phyloP scores from a whole-genome alignment of 1,140 invertebrate species.

The Platyura marginata region DNA sequence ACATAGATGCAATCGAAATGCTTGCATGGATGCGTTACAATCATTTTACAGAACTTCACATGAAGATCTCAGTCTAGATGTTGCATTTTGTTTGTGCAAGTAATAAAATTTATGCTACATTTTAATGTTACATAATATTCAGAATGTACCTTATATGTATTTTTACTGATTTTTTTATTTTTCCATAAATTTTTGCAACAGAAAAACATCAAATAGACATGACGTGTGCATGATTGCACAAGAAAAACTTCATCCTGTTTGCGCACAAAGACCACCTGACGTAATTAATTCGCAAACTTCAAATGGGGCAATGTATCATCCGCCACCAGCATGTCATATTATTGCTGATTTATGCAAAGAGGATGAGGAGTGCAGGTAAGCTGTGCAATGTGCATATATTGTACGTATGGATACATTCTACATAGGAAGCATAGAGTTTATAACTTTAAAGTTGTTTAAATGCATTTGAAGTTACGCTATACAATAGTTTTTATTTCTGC shows the following conservation, averaged over 20 bases:
- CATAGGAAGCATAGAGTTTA: no score
- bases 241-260: conserved; percentile 70
- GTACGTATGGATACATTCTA: no score
- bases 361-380: conserved; percentile 51
- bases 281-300: conserved; percentile 27
- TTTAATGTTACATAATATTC: not conserved
- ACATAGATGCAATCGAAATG: conserved; percentile 54
- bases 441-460: no score
- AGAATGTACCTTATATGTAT: no score
- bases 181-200: conserved; percentile 24
- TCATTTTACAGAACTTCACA: conserved; percentile 63
- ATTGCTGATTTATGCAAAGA: conserved; percentile 60
- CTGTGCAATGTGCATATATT: no score
- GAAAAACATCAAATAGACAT: conserved; percentile 61
- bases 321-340: conserved; percentile 59
- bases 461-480: no score
- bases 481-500: no score
- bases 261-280: conserved; percentile 56
- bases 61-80: conserved; percentile 63
- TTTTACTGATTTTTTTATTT: no score
- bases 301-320: conserved; percentile 25
- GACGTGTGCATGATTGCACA: conserved; percentile 74
- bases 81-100: conserved; percentile 86
- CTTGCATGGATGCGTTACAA: conserved; percentile 74
- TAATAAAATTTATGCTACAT: conserved; percentile 29